These are phyloP conservation scores for Heterodera filipjevi DNA, from an alignment of 2,888 invertebrate genomes.

Conservation along the genomic window DNA sequence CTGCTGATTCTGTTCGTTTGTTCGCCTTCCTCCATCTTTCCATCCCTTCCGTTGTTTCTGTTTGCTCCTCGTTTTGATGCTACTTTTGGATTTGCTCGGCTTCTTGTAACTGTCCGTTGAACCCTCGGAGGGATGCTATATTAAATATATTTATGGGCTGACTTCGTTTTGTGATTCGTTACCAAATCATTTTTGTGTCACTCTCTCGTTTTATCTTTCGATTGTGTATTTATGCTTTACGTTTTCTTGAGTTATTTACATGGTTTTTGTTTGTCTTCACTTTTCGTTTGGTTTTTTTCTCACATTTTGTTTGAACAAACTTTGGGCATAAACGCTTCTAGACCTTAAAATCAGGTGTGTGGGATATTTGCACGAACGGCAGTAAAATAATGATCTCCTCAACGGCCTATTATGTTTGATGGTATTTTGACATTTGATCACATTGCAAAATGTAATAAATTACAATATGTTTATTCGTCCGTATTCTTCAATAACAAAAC, in stretches of 20 bases:
- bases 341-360: background rate
- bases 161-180: background rate
- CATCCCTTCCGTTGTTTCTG: background rate
- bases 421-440: background rate
- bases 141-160: background rate
- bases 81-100: background rate
- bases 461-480: too few relatives aligned
- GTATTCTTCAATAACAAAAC: too few relatives aligned
- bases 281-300: background rate
- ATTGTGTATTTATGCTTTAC: background rate
- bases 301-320: background rate
- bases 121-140: background rate
- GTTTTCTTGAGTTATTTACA: background rate
- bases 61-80: background rate
- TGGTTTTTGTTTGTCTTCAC: background rate
- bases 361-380: background rate
- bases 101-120: background rate
- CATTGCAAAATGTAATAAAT: too few relatives aligned
- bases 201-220: background rate
- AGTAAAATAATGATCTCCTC: background rate
- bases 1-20: background rate
- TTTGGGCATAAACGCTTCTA: slow-evolving; percentile 5
- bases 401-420: background rate
- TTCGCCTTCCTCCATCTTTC: background rate
- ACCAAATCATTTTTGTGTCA: background rate